Conservation (phyloP, 2,113 vertebrate species). For the Chloropsis hardwickii region DNA sequence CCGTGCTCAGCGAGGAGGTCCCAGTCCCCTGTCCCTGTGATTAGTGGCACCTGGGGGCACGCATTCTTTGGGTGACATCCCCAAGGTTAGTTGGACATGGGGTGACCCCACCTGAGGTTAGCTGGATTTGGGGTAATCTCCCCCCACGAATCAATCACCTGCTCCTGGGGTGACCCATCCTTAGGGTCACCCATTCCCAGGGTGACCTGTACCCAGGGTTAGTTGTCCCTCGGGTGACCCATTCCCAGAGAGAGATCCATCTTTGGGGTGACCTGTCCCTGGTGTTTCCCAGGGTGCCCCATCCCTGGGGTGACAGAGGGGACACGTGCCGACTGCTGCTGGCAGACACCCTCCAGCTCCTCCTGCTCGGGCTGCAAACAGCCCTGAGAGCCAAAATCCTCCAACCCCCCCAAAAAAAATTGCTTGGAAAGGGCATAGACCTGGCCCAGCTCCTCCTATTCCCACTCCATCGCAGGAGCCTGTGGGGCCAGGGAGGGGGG, state of each 20-base stretch:
- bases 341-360: not conserved
- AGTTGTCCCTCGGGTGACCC: not conserved
- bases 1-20: not conserved
- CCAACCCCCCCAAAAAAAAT: accelerated
- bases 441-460: not conserved
- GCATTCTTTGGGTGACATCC: not conserved
- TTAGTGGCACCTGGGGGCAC: not conserved
- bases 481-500: accelerated
- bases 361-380: accelerated
- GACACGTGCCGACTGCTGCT: accelerated
- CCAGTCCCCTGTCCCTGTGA: not conserved
- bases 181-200: not conserved
- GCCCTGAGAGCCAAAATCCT: not conserved
- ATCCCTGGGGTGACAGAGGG: not conserved
- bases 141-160: not conserved
- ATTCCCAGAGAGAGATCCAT: not conserved
- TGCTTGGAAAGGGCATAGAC: not conserved
- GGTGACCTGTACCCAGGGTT: not conserved
- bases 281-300: not conserved
- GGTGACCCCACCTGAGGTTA: not conserved
- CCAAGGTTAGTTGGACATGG: not conserved
- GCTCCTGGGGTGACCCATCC: not conserved
- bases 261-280: not conserved
- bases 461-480: not conserved
- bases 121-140: not conserved